phyloP scores from a whole-genome alignment of 2,797 vertebrate genomes.

The Hyperoplus lanceolatus region DNA sequence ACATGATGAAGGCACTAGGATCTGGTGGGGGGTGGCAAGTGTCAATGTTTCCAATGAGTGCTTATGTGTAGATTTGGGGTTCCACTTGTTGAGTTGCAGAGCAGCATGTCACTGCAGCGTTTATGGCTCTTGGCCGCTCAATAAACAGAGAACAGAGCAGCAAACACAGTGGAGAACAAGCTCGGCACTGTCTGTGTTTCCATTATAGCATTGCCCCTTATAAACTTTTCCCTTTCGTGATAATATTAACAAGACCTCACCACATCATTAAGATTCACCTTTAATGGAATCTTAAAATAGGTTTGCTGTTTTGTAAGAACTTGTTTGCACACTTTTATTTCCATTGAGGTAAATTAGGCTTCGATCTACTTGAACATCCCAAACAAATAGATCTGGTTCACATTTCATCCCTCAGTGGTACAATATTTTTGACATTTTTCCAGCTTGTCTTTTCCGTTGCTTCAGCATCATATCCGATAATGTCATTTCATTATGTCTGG shows the following conservation, averaged over 20 bases:
- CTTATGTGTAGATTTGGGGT: conserved; percentile 34
- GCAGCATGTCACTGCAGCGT: conserved; percentile 44
- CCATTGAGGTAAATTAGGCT: background rate
- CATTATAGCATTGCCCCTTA: conserved; percentile 55
- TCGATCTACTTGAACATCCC: background rate
- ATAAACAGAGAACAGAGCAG: conserved; percentile 51
- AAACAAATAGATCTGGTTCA: background rate
- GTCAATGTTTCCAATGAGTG: conserved; percentile 54
- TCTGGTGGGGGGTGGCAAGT: conserved; percentile 40
- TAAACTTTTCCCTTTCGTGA: conserved; percentile 54
- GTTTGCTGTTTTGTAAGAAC: conserved; percentile 8
- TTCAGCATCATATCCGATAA: background rate
- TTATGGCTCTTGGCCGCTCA: conserved; percentile 61
- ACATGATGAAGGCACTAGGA: conserved; percentile 37
- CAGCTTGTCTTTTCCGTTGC: background rate
- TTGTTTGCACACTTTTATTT: background rate
- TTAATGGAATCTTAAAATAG: conserved; percentile 45
- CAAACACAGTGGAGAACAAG: conserved; percentile 56
- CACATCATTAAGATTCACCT: conserved; percentile 29
- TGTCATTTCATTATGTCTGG: background rate
- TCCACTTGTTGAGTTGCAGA: conserved; percentile 45
- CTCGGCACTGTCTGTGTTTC: conserved; percentile 66
- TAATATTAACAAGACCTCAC: conserved; percentile 37
- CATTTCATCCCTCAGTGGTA: background rate
- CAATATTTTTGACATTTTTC: background rate